Conservation (phyloP, 2,797 vertebrate species). For the Hylomyscus alleni region DNA sequence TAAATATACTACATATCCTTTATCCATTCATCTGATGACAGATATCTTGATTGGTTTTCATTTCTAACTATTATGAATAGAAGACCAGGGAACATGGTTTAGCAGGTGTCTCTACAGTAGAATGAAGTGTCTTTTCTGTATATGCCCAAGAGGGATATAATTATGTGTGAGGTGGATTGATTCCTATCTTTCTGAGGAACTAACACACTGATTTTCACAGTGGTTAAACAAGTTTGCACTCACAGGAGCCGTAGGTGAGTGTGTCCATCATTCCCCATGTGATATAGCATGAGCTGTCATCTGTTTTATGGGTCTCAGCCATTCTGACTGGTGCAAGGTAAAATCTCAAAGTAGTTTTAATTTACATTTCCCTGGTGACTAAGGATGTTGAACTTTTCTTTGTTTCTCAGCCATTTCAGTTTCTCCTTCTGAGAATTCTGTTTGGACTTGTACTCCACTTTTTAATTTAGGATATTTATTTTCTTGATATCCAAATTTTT, state of each 20-base stretch:
- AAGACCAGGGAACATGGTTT: background rate
- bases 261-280: background rate
- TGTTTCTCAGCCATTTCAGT: background rate
- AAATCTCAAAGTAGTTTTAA: background rate
- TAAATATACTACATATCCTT: background rate
- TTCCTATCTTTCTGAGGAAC: background rate
- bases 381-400: background rate
- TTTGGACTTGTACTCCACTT: background rate
- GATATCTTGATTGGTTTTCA: background rate
- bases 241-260: background rate
- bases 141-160: background rate
- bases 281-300: background rate
- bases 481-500: background rate
- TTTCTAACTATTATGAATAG: background rate
- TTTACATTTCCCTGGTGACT: background rate
- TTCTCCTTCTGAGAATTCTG: background rate
- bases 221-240: background rate
- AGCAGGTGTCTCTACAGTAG: background rate
- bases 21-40: background rate
- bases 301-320: background rate
- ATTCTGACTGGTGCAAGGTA: background rate
- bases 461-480: background rate
- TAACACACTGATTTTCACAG: background rate
- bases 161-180: background rate
- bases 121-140: background rate